Percentiles rank a stretch among this genome's conserved stretches.
Evolutionary conservation across 2,797 vertebrate genomes (phyloP).

Genomic region (Sebastes minor): DNA sequence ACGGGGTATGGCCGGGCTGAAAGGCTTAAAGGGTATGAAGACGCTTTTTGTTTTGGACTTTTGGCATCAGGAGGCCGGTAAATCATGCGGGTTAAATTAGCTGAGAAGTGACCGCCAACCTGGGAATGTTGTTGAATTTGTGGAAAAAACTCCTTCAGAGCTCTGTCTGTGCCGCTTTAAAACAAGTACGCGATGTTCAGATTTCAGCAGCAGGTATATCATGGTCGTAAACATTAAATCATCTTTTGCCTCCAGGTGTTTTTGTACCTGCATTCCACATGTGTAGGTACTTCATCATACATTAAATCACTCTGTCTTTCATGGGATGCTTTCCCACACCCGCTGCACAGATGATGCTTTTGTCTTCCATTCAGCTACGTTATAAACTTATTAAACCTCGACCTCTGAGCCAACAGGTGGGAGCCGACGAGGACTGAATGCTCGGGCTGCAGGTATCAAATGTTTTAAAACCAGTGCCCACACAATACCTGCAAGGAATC

Average conservation of each 20-base stretch:
- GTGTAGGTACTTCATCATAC: neutral
- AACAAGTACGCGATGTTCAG: neutral
- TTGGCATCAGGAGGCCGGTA: conserved; percentile 46
- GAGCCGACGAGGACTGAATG: neutral
- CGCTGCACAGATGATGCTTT: conserved; percentile 35
- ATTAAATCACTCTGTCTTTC: conserved; percentile 40
- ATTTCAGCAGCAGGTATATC: neutral
- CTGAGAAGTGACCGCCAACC: neutral
- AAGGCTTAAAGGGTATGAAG: conserved; percentile 29
- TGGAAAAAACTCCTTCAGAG: neutral
- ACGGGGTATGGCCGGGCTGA: conserved; percentile 7
- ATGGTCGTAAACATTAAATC: neutral
- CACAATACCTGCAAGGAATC: neutral
- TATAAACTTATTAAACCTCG: neutral
- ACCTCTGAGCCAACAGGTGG: conserved; percentile 31
- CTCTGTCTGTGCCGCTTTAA: fast-evolving
- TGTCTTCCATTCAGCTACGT: conserved; percentile 16
- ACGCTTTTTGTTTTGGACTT: conserved; percentile 47
- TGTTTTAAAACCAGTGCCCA: neutral
- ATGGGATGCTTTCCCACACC: conserved; percentile 2
- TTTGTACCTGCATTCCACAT: neutral
- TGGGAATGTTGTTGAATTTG: conserved; percentile 18
- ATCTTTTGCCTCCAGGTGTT: neutral
- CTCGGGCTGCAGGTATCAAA: neutral
- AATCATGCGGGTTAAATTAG: conserved; percentile 19